Evolutionary conservation across 2,888 invertebrate genomes (phyloP).

Genomic region (Euphydryas editha): DNA sequence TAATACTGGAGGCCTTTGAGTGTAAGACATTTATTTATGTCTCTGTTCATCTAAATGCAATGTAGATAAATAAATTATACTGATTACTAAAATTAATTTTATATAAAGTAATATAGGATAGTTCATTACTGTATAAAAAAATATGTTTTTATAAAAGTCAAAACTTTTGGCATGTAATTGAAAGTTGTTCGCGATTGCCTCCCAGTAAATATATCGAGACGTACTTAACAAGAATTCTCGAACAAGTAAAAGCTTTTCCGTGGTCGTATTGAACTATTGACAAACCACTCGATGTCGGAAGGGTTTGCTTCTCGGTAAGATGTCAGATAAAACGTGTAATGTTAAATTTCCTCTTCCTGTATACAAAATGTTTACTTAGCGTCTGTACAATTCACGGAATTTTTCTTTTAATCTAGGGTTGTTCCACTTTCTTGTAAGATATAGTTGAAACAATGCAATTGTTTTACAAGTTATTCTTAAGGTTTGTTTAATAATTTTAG

Average conservation of each 20-base stretch:
- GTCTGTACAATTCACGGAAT: neutral
- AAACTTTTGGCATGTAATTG: neutral
- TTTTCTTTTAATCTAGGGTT: neutral
- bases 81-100: too few relatives aligned
- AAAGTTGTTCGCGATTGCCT: neutral
- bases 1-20: too few relatives aligned
- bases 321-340: conserved; percentile 42
- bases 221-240: conserved; percentile 46
- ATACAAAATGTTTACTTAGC: conserved; percentile 4
- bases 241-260: conserved; percentile 60
- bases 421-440: neutral
- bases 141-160: neutral
- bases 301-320: conserved; percentile 53
- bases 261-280: conserved; percentile 58
- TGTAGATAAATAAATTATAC: too few relatives aligned
- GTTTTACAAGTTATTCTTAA: neutral
- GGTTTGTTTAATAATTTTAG: neutral
- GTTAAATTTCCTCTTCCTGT: conserved; percentile 5
- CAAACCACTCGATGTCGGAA: conserved; percentile 59
- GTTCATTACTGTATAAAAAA: too few relatives aligned
- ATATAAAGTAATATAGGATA: too few relatives aligned
- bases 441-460: neutral
- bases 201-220: neutral
- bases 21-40: too few relatives aligned
- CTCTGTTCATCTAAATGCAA: too few relatives aligned